Conservation (phyloP, 2,797 vertebrate species). For the Eupleurogrammus muticus region DNA sequence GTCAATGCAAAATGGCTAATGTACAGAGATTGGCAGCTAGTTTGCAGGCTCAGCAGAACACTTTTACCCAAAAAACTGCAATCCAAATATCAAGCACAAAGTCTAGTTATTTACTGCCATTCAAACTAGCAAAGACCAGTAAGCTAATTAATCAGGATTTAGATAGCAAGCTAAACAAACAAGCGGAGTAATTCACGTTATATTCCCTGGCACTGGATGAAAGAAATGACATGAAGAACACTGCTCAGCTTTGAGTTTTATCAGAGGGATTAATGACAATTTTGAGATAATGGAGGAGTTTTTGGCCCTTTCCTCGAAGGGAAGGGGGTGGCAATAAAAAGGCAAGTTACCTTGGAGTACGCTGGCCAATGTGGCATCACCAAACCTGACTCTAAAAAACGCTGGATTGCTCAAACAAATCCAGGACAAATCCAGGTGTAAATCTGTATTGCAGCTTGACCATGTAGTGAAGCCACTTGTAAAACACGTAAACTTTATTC, state of each 20-base stretch:
- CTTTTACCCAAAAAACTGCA: conserved; percentile 1
- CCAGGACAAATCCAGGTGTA: too few species aligned
- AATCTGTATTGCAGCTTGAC: conserved; percentile 40
- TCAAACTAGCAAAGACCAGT: conserved; percentile 37
- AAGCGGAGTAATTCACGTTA: conserved; percentile 6
- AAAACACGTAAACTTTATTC: conserved; percentile 42
- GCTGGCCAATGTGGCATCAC: conserved; percentile 46
- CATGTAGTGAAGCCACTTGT: background rate
- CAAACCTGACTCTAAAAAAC: too few species aligned
- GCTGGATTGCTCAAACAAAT: too few species aligned
- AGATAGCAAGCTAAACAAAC: background rate
- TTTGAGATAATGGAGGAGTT: conserved; percentile 31
- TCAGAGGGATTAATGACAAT: conserved; percentile 35
- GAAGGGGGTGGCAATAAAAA: conserved; percentile 33
- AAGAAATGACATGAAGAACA: conserved; percentile 7
- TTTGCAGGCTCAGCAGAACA: conserved; percentile 41
- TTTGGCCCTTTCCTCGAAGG: conserved; percentile 40
- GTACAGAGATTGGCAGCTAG: conserved; percentile 29
- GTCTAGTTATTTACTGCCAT: conserved; percentile 42
- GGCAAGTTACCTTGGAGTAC: conserved; percentile 36
- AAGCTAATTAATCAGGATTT: background rate
- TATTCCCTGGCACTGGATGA: conserved; percentile 9
- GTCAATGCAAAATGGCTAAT: conserved; percentile 20
- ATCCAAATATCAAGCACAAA: conserved; percentile 38
- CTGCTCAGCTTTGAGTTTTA: conserved; percentile 37